Base-by-base conservation (phyloP, 1,140 invertebrate species). In the Hylyphantes graminicola region DNA sequence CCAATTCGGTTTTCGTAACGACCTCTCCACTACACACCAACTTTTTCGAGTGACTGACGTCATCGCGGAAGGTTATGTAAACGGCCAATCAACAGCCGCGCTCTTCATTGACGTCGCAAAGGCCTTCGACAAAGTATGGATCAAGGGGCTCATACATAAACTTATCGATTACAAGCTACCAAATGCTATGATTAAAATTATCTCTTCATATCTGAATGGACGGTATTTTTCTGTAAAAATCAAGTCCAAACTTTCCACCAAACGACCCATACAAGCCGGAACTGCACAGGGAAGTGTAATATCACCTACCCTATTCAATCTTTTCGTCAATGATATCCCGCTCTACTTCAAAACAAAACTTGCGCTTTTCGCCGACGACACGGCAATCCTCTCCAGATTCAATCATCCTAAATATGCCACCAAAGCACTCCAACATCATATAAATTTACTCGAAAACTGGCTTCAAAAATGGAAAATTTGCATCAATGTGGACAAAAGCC, bases 181-280 rank as follows among this genome's bases (percentile, higher is more conserved):
- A 3, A 3, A 0, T 19, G 11, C 63, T 17, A 2, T 78, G 0
- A 35, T 55, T 0, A 5, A 63, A 0, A 15, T 78, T 7, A 53
- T 48, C 13, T 21, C 15, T 5, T n/a, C 12, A 13, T 83, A n/a
- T 55, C 35, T 83, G 0, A 59, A 12, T 5, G 8, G 57, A 9
- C 76, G 80, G 63, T 48, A 10, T 15, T 82, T 82, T 50, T 13
- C 59, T 19, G 48, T 78, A n/a, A 83, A 83, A 75, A 12, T 74
- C 1, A 19, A 78, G 17, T 1, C 76, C n/a, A 0, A 8, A 7
- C 12, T 55, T 17, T 78, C 53, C 8, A 4, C 8, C 13, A 48
- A 57, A 2, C n/a, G 65, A 7, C 11, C 15, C 55, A 83, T 83
- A 0, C 51, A n/a, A 10, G 72, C 73, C 3, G 80, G 72, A 15